Conservation (phyloP, 2,888 invertebrate genomes). For the Drepanosiphum platanoidis region DNA sequence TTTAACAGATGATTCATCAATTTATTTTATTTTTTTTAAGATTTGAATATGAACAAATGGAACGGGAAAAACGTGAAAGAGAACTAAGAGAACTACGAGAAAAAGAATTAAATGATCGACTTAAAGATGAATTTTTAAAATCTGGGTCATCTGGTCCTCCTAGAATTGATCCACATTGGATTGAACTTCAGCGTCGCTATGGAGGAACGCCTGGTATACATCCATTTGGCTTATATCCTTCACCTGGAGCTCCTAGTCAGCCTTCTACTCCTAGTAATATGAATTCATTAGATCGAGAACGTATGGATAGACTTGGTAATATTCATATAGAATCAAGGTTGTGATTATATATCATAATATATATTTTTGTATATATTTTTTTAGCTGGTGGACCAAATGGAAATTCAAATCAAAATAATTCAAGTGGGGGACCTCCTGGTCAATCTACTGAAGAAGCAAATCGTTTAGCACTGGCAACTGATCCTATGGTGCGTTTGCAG, state of each 20-base stretch:
- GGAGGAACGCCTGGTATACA: constrained; percentile 71
- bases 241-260: constrained; percentile 66
- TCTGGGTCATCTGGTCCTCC: constrained; percentile 71
- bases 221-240: constrained; percentile 76
- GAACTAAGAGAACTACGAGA: constrained; percentile 78
- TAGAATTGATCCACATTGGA: constrained; percentile 73
- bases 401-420: constrained; percentile 54
- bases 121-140: constrained; percentile 90
- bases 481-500: constrained; percentile 91
- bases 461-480: constrained; percentile 83
- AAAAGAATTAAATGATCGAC: constrained; percentile 82
- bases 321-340: constrained; percentile 25
- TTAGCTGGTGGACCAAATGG: constrained; percentile 45
- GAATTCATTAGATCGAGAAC: constrained; percentile 87
- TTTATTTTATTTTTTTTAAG: constrained; percentile 67
- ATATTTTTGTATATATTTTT: neutral
- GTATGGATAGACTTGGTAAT: constrained; percentile 82
- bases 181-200: constrained; percentile 87
- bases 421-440: constrained; percentile 47
- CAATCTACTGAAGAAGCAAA: constrained; percentile 72
- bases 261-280: constrained; percentile 73
- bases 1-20: neutral
- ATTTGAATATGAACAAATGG: constrained; percentile 76
- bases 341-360: neutral
- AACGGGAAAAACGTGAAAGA: constrained; percentile 77